Evolutionary conservation across 2,113 vertebrate genomes (phyloP).

Genomic region (Percopsis transmontana): DNA sequence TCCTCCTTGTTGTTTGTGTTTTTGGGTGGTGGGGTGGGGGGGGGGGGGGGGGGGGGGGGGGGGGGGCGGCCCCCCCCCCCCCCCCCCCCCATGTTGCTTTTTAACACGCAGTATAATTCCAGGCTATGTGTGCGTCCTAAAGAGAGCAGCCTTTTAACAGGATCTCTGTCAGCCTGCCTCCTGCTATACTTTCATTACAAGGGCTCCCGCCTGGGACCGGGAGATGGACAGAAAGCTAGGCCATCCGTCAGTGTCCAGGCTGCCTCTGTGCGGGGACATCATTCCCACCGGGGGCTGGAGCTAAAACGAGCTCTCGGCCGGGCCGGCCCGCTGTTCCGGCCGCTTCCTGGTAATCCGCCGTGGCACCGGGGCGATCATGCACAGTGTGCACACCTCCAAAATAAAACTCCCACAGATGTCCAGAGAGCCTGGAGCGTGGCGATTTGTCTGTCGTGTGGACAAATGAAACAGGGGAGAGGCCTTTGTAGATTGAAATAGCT

Average conservation of each 20-base stretch:
- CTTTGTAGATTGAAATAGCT: constrained; percentile 35
- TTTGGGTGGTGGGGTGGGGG: no score
- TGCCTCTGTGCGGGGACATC: constrained; percentile 47
- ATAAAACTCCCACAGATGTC: not conserved
- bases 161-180: constrained; percentile 34
- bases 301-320: constrained; percentile 52
- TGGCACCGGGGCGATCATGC: constrained; percentile 57
- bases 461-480: constrained; percentile 19
- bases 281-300: constrained; percentile 55
- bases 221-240: constrained; percentile 63
- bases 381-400: constrained; percentile 9
- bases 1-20: no score
- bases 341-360: constrained; percentile 48
- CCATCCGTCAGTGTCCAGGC: constrained; percentile 58
- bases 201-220: constrained; percentile 40
- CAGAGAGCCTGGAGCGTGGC: constrained; percentile 3
- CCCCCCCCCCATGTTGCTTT: no score
- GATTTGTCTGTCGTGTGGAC: constrained; percentile 27
- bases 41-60: no score
- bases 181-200: constrained; percentile 60
- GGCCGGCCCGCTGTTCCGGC: constrained; percentile 42
- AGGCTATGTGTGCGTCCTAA: constrained; percentile 20
- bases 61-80: no score
- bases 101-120: no score
- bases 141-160: constrained; percentile 29